These are phyloP conservation scores for Mythimna ferrago DNA, from an alignment of 2,888 invertebrate species.

Conservation along the genomic window DNA sequence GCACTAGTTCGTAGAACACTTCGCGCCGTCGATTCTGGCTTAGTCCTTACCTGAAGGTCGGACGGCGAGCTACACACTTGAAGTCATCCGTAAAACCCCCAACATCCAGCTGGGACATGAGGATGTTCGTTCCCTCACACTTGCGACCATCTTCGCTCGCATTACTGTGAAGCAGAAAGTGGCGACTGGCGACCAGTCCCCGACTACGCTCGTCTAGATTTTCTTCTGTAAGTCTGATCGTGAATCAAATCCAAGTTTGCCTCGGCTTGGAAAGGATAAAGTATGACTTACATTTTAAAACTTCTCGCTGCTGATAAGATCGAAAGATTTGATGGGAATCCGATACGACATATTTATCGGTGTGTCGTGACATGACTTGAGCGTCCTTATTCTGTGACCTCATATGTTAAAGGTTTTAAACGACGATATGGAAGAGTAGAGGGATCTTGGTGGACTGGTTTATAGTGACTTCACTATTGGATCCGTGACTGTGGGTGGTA, in stretches of 20 bases:
- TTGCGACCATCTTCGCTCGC: too few relatives aligned
- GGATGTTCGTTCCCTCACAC: too few relatives aligned
- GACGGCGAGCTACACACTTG: too few relatives aligned
- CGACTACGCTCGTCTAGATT: background rate
- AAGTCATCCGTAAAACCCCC: too few relatives aligned
- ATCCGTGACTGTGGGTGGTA: conserved; percentile 69
- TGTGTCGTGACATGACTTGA: conserved; percentile 69
- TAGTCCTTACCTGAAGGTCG: too few relatives aligned
- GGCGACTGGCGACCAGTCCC: too few relatives aligned
- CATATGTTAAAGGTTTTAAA: conserved; percentile 67
- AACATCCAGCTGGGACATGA: too few relatives aligned
- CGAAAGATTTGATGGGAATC: conserved; percentile 68
- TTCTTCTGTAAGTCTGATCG: conserved; percentile 31
- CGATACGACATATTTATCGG: conserved; percentile 72
- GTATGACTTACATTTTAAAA: conserved; percentile 62
- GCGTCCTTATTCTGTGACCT: conserved; percentile 62
- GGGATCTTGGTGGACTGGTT: conserved; percentile 56
- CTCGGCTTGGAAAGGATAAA: conserved; percentile 35
- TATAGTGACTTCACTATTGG: conserved; percentile 35
- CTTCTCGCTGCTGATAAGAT: conserved; percentile 60
- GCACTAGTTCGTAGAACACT: too few relatives aligned
- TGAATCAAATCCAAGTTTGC: conserved; percentile 41
- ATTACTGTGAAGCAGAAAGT: too few relatives aligned
- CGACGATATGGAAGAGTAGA: conserved; percentile 55
- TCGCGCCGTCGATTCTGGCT: too few relatives aligned